phyloP scores from a whole-genome alignment of 2,888 invertebrate genomes.

The Marasmarcha lunaedactyla region DNA sequence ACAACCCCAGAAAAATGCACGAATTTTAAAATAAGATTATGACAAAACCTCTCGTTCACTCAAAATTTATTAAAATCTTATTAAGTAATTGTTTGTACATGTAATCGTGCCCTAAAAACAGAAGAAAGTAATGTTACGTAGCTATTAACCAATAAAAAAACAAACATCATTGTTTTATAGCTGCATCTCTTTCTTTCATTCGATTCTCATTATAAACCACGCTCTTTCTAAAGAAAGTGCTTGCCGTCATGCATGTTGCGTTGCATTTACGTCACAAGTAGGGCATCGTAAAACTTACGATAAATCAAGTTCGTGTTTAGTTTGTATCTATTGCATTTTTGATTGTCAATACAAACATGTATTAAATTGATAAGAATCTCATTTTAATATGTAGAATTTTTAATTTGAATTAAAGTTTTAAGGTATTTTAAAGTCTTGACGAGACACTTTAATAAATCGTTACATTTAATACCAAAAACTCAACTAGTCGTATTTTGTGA shows the following conservation, averaged over 20 bases:
- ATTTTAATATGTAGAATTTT: too few species aligned
- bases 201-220: constrained; percentile 14
- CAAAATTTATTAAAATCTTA: not conserved
- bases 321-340: too few species aligned
- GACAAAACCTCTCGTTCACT: too few species aligned
- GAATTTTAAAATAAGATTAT: too few species aligned
- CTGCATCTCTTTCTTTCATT: constrained; percentile 26
- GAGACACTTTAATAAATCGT: not conserved
- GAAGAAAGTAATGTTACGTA: constrained; percentile 58
- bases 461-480: too few species aligned
- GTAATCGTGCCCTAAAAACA: constrained; percentile 24
- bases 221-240: constrained; percentile 58
- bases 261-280: constrained; percentile 47
- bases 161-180: constrained; percentile 41
- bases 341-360: too few species aligned
- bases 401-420: too few species aligned
- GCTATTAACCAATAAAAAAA: constrained; percentile 36
- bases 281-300: constrained; percentile 18
- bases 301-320: not conserved
- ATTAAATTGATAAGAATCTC: too few species aligned
- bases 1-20: too few species aligned
- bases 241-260: constrained; percentile 37
- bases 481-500: too few species aligned
- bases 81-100: constrained; percentile 1
- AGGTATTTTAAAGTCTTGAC: not conserved